phyloP scores from a whole-genome alignment of 2,797 vertebrate species.

The Todus mexicanus region DNA sequence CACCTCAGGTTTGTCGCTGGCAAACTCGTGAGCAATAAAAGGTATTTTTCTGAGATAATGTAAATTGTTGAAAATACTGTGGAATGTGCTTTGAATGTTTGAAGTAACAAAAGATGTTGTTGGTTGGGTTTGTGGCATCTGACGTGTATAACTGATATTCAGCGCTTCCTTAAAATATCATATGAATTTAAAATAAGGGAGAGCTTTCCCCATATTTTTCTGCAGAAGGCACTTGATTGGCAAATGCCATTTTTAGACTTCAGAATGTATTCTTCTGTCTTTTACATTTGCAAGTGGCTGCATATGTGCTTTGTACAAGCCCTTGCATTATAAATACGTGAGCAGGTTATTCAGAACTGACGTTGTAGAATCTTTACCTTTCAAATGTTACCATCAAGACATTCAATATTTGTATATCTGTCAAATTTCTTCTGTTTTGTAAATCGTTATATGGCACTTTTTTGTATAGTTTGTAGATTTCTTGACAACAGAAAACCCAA shows the following conservation, averaged over 20 bases:
- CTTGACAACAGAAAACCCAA: background rate
- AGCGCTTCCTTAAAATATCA: background rate
- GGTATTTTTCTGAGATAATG: background rate
- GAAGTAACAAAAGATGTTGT: background rate
- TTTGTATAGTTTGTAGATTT: background rate
- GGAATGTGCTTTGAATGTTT: background rate
- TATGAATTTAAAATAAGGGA: background rate
- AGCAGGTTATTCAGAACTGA: background rate
- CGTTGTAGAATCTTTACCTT: background rate
- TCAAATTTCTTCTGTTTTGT: background rate
- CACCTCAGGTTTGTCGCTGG: background rate
- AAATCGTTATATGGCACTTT: background rate
- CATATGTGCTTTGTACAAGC: background rate
- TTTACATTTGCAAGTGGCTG: background rate
- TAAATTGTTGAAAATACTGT: background rate
- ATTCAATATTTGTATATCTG: background rate
- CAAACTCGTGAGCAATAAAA: background rate
- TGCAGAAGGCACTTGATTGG: background rate
- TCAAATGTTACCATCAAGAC: background rate
- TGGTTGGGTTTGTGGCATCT: background rate
- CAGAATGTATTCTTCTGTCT: background rate
- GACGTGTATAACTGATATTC: background rate
- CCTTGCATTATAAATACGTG: background rate
- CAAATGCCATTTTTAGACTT: background rate
- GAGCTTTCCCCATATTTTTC: background rate